These are phyloP conservation scores for Psilopogon haemacephalus DNA, from an alignment of 2,113 vertebrate species.

Conservation along the genomic window DNA sequence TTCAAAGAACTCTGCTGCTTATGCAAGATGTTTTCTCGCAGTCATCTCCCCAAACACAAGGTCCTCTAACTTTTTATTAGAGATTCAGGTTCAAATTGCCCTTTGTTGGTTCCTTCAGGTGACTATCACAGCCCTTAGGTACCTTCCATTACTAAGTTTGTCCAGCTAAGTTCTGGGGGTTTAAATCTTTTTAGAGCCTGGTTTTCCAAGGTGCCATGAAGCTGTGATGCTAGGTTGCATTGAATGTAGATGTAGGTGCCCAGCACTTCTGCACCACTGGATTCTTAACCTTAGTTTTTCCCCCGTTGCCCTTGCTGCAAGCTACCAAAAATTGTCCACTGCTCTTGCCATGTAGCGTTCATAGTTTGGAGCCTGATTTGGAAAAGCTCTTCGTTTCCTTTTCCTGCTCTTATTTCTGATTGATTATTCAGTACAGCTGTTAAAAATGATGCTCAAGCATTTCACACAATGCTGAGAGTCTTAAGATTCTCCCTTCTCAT, in stretches of 20 bases:
- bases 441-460: no score
- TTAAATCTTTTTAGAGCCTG: constrained; percentile 27
- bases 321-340: neutral
- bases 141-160: neutral
- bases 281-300: neutral
- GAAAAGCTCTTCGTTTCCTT: neutral
- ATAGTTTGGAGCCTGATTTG: neutral
- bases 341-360: neutral
- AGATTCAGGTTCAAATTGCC: neutral
- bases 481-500: constrained; percentile 12
- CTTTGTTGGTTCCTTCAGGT: constrained; percentile 41
- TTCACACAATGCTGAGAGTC: neutral
- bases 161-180: neutral
- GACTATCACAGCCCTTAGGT: neutral
- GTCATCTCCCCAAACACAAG: neutral
- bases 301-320: neutral
- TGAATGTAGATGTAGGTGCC: neutral
- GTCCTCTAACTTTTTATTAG: neutral
- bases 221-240: neutral
- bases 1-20: constrained; percentile 1
- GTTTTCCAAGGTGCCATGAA: constrained; percentile 41
- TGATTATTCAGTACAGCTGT: neutral
- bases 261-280: neutral
- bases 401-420: neutral
- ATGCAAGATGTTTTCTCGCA: neutral